A percentile compares a stretch with the other conserved stretches of the same genome.
Conservation (phyloP, 2,113 vertebrate genomes). For the Scytalopus superciliaris region DNA sequence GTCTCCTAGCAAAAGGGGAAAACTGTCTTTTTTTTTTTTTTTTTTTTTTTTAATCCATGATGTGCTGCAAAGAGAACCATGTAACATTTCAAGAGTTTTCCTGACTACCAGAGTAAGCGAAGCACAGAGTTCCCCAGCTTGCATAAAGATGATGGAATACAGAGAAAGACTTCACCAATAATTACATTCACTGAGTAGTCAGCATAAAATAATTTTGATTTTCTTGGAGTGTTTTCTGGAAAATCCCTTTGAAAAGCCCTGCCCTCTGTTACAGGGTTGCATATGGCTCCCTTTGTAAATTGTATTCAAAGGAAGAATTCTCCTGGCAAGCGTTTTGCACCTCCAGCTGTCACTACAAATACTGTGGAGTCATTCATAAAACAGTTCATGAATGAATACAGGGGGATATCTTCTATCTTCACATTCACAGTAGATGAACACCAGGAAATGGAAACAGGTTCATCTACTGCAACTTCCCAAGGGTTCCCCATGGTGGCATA, state of each 20-base stretch:
- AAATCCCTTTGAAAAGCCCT: background rate
- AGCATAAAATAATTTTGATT: background rate
- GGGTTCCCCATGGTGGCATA: background rate
- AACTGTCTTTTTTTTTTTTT: background rate
- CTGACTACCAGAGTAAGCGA: background rate
- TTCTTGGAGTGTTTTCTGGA: background rate
- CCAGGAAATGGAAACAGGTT: background rate
- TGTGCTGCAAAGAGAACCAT: rapidly evolving
- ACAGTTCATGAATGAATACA: background rate
- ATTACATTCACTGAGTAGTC: background rate
- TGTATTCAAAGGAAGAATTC: conserved; percentile 13
- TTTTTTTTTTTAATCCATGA: background rate
- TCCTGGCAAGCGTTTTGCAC: background rate
- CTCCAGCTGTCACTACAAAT: conserved; percentile 22
- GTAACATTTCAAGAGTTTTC: background rate
- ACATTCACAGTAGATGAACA: background rate
- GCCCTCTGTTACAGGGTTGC: background rate
- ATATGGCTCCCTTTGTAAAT: conserved; percentile 6
- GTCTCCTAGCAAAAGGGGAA: background rate
- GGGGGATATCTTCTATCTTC: background rate
- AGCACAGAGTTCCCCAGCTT: background rate
- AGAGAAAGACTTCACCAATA: background rate
- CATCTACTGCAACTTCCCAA: background rate
- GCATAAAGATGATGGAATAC: background rate
- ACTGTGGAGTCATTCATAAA: conserved; percentile 21